A percentile compares a stretch with the other conserved stretches of the same genome.
phyloP scores from a whole-genome alignment of 1,140 invertebrate species.

The Penaeus vannamei region DNA sequence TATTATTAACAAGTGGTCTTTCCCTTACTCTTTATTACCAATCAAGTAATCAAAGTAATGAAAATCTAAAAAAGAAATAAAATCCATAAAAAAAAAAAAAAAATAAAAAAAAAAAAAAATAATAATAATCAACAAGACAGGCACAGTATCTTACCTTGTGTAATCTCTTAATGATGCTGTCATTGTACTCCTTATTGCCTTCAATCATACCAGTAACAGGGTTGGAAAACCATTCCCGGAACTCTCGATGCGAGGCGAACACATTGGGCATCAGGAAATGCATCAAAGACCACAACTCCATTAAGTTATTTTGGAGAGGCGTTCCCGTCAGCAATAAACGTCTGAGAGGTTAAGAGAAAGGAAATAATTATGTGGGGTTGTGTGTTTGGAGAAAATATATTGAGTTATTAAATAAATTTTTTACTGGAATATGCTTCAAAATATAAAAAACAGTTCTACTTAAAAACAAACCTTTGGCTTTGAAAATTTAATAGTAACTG shows the following conservation, averaged over 20 bases:
- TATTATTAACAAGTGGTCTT: background rate
- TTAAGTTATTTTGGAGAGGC: conserved; percentile 98
- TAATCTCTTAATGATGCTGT: conserved; percentile 92
- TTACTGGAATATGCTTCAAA: no score
- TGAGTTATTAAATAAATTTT: no score
- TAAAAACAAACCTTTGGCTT: conserved; percentile 82
- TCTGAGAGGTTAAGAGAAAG: conserved; percentile 73
- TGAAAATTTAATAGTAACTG: conserved; percentile 97
- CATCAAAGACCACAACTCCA: conserved; percentile 99
- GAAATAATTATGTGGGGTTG: no score
- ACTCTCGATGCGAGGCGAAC: conserved; percentile 91
- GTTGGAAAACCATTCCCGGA: conserved; percentile 99
- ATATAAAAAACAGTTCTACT: conserved; percentile 37
- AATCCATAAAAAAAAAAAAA: no score
- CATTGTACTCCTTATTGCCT: conserved; percentile 95
- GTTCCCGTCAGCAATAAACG: conserved; percentile 97
- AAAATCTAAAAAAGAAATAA: no score
- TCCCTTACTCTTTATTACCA: no score
- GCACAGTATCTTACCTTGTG: conserved; percentile 84
- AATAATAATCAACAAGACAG: background rate
- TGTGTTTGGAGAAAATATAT: no score
- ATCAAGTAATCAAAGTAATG: no score
- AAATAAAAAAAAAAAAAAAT: no score
- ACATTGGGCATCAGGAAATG: conserved; percentile 99
- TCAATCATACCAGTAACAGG: conserved; percentile 99